These are phyloP conservation scores for Samia ricini DNA, from an alignment of 1,140 invertebrate genomes.

Conservation along the genomic window DNA sequence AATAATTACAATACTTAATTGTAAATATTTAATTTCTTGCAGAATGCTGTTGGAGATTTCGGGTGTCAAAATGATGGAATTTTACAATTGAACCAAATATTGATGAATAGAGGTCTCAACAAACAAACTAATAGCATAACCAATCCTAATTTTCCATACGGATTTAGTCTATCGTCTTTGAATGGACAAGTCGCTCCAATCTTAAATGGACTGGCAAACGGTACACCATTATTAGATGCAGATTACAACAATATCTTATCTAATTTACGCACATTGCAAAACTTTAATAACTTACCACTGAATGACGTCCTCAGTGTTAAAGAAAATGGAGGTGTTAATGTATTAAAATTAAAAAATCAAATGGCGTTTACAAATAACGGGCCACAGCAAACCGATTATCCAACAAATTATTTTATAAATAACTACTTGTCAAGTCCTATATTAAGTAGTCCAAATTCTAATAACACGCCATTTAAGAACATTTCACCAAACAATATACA, in stretches of 20 bases:
- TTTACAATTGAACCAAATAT: neutral
- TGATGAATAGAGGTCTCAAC: neutral
- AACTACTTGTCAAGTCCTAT: neutral
- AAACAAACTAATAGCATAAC: neutral
- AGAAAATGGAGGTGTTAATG: neutral
- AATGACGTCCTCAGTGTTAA: neutral
- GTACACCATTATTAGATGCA: neutral
- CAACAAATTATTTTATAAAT: neutral
- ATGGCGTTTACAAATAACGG: neutral
- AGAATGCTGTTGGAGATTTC: neutral
- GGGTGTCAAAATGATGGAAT: neutral
- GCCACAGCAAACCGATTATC: neutral
- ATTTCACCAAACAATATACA: neutral
- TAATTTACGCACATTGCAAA: neutral
- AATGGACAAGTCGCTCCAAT: neutral
- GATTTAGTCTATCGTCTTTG: neutral
- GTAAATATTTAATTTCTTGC: neutral
- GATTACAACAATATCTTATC: neutral
- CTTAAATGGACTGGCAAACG: neutral
- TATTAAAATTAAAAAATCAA: neutral
- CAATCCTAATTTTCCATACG: neutral
- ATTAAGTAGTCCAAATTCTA: neutral
- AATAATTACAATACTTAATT: neutral
- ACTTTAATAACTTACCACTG: neutral
- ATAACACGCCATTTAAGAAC: neutral